Percentiles rank a stretch among this genome's conserved stretches.
Conservation (phyloP, 2,888 invertebrate species). For the Laothoe populi region DNA sequence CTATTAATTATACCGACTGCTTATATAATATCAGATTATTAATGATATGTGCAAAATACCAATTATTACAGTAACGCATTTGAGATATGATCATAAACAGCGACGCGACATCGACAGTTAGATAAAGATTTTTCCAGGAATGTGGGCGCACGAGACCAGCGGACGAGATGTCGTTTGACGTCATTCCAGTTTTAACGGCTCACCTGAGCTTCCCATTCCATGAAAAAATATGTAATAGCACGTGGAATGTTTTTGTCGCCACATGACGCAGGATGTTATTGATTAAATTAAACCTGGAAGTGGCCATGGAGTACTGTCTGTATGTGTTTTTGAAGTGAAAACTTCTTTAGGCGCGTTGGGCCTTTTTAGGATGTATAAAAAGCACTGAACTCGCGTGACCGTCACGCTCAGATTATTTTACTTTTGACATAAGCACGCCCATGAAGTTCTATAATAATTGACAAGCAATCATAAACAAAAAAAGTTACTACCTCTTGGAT, state of each 20-base stretch:
- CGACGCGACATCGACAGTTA: constrained; percentile 31
- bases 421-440: too few relatives aligned
- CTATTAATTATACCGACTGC: neutral
- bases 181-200: constrained; percentile 53
- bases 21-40: neutral
- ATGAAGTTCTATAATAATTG: too few relatives aligned
- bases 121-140: constrained; percentile 60
- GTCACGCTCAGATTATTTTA: too few relatives aligned
- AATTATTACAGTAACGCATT: neutral
- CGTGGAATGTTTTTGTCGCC: constrained; percentile 36
- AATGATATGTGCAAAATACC: neutral
- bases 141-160: constrained; percentile 49
- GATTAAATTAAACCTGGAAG: constrained; percentile 9
- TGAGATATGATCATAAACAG: constrained; percentile 29
- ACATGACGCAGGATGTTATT: constrained; percentile 38
- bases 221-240: constrained; percentile 42
- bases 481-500: too few relatives aligned
- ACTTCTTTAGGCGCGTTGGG: too few relatives aligned
- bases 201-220: constrained; percentile 52
- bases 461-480: too few relatives aligned
- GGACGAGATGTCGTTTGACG: constrained; percentile 47
- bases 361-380: too few relatives aligned
- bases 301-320: neutral
- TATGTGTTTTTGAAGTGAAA: neutral
- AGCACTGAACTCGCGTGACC: too few relatives aligned